Evolutionary conservation across 2,797 vertebrate species (phyloP), one percentile per base, ranked within the genome.

Genomic region (Epinephelus awoara): DNA sequence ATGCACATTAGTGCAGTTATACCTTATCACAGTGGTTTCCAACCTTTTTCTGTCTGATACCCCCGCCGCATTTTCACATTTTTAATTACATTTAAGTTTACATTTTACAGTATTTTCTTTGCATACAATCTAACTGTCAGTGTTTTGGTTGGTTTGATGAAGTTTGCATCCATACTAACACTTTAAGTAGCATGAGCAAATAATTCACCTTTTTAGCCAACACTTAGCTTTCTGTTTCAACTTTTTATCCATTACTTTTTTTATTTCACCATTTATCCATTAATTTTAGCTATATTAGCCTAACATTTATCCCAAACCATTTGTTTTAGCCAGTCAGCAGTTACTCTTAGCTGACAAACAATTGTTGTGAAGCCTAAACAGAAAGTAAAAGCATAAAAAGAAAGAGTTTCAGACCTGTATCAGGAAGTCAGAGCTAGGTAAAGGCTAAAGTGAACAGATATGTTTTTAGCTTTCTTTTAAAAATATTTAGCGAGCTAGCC

Each of bases 1-100:
- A 75, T 18, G 42, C 8, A 59, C 44, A 67, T 78, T 29, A 61
- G 17, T 52, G 19, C 19, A 29, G 23, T 56, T 52, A 19, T 19
- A 8, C 42, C 8, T 13, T 11, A 54, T 64, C 9, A 58, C 19
- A 27, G 34, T 34, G 21, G 23, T 51, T 57, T 18, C n/a, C 21
- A 64, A 19, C 11, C 19, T 51, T 51, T 27, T 42, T 58, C 8
- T 50, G 19, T 50, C 47, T 34, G 47, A 44, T 56, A 9, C 4
- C 5, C 27, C 14, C 23, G 27, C n/a, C 40, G 23, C 5, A 21
- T 42, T 14, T 14, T 29, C n/a, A 15, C 38, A 63, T 14, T 6
- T 13, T 34, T 19, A 25, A 47, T 27, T 29, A n/a, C 18, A 6
- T 57, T 17, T 47, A 40, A 0, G n/a, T 25, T 52, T 25, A 12